Evolutionary conservation across 2,888 invertebrate species (phyloP).

Genomic region (Caenorhabditis virilis): DNA sequence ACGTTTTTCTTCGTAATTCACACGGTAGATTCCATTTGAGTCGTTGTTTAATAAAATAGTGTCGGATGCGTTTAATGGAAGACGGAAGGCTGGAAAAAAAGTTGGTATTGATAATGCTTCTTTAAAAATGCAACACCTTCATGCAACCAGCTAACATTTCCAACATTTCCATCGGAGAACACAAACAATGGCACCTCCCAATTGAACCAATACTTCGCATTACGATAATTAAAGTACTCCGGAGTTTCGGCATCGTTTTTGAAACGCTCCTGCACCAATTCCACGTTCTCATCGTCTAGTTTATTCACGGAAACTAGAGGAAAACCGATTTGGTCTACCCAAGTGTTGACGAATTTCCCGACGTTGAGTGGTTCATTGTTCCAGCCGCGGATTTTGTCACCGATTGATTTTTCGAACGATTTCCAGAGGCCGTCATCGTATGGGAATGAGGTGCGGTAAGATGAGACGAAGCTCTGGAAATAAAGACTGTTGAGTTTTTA

Average conservation of each 20-base stretch:
- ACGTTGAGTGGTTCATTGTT: conserved; percentile 61
- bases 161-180: conserved; percentile 18
- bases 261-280: conserved; percentile 59
- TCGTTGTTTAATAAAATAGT: conserved; percentile 62
- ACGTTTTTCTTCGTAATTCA: conserved; percentile 47
- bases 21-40: conserved; percentile 64
- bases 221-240: conserved; percentile 54
- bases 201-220: conserved; percentile 63
- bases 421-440: conserved; percentile 35
- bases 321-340: conserved; percentile 77
- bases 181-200: conserved; percentile 67
- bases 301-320: conserved; percentile 58
- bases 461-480: conserved; percentile 31
- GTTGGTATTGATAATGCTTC: neutral
- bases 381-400: conserved; percentile 33
- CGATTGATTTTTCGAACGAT: conserved; percentile 27
- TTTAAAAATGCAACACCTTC: conserved; percentile 18
- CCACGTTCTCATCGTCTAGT: conserved; percentile 52
- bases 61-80: conserved; percentile 44
- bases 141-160: conserved; percentile 59
- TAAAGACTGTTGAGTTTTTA: neutral
- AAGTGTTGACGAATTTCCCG: conserved; percentile 77
- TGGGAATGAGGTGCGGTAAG: conserved; percentile 25
- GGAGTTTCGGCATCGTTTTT: conserved; percentile 50
- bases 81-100: conserved; percentile 33